Conservation (phyloP, 2,888 invertebrate genomes). For the Osmoderma eremita region DNA sequence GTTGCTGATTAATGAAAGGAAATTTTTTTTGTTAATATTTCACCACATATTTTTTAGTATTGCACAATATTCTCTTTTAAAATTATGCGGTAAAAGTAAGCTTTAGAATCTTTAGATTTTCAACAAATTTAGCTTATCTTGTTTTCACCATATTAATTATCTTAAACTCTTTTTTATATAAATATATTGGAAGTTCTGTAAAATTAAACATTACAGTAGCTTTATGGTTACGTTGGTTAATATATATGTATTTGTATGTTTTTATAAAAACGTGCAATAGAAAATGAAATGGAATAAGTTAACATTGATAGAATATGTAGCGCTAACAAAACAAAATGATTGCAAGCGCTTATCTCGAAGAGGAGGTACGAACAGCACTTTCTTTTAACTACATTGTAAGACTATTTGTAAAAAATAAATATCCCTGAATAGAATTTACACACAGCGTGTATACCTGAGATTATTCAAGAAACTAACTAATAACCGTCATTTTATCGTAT, state of each 20-base stretch:
- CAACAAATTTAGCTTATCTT: no score
- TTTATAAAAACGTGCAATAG: conserved; percentile 3
- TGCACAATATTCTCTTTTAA: conserved; percentile 17
- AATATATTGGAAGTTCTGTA: no score
- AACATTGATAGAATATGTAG: background rate
- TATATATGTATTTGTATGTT: conserved; percentile 6
- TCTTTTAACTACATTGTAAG: conserved; percentile 39
- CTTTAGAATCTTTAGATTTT: background rate
- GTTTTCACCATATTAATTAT: no score
- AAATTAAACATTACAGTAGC: no score
- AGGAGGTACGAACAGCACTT: conserved; percentile 43
- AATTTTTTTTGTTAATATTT: no score
- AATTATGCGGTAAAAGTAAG: conserved; percentile 13
- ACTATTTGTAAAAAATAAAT: conserved; percentile 41
- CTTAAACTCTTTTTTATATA: no score
- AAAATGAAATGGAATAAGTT: conserved; percentile 10
- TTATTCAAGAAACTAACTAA: conserved; percentile 45
- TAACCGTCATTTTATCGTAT: conserved; percentile 9
- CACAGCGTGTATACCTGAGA: conserved; percentile 51
- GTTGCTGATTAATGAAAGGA: background rate
- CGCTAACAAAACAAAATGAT: conserved; percentile 1
- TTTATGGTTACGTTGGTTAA: background rate
- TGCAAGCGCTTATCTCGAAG: conserved; percentile 18
- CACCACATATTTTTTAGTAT: conserved; percentile 5
- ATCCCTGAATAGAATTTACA: conserved; percentile 47